phyloP scores from a whole-genome alignment of 2,888 invertebrate genomes.

The Trichopoda pennipes region DNA sequence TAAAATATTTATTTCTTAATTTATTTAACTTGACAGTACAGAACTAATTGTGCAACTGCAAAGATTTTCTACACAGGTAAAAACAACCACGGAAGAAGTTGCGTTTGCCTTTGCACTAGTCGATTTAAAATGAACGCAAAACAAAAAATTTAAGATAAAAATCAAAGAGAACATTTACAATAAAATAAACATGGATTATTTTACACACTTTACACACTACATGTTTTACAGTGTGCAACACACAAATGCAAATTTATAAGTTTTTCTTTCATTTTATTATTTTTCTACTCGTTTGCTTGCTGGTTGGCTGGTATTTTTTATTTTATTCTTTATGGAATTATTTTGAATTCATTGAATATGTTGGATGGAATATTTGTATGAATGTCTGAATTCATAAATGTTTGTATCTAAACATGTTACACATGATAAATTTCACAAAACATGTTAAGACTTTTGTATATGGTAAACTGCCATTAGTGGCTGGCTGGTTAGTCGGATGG shows the following conservation, averaged over 20 bases:
- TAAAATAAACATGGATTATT: constrained; percentile 30
- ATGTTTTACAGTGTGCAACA: constrained; percentile 16
- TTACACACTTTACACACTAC: constrained; percentile 29
- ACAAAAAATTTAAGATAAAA: constrained; percentile 26
- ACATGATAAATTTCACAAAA: constrained; percentile 67
- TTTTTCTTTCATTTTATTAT: constrained; percentile 13
- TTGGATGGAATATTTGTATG: constrained; percentile 13
- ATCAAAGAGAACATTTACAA: constrained; percentile 45
- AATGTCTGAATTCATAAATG: constrained; percentile 3
- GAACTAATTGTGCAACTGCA: constrained; percentile 50
- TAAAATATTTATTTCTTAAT: constrained; percentile 55
- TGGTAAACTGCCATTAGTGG: constrained; percentile 61
- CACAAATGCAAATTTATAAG: constrained; percentile 51
- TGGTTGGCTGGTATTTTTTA: constrained; percentile 5
- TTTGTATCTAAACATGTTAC: constrained; percentile 59
- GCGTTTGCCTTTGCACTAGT: constrained; percentile 33
- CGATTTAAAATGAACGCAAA: background rate
- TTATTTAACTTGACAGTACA: constrained; percentile 48
- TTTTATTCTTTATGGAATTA: constrained; percentile 6
- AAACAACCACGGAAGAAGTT: background rate
- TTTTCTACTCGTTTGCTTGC: background rate
- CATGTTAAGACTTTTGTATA: constrained; percentile 64
- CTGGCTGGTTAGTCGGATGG: constrained; percentile 9
- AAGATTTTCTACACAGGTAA: constrained; percentile 39
- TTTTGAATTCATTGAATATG: constrained; percentile 29